phyloP scores from a whole-genome alignment of 2,113 vertebrate genomes.

The Canis aureus region DNA sequence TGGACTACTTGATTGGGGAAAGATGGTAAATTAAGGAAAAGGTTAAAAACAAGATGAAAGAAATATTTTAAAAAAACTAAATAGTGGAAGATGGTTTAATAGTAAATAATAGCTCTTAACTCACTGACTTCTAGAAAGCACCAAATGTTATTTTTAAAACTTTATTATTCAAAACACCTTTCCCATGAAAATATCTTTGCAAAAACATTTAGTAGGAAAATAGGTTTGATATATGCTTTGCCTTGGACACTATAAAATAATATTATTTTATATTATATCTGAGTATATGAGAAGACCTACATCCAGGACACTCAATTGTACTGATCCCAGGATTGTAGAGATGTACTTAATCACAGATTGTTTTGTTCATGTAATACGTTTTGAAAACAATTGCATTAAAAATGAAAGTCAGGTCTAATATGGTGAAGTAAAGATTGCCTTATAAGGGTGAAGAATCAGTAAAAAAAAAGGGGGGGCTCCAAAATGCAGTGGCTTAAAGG shows the following conservation, averaged over 20 bases:
- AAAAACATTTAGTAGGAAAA: neutral
- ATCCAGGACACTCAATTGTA: neutral
- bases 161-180: neutral
- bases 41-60: neutral
- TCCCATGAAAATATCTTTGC: neutral
- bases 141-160: neutral
- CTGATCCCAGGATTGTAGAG: neutral
- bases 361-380: neutral
- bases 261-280: neutral
- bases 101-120: slow-evolving; percentile 12
- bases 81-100: neutral
- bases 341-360: neutral
- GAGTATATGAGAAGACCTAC: neutral
- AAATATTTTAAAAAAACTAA: neutral
- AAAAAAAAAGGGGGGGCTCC: neutral
- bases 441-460: neutral
- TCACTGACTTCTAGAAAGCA: neutral
- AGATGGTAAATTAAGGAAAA: neutral
- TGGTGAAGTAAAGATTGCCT: neutral
- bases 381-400: neutral
- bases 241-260: neutral
- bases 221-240: neutral
- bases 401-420: neutral
- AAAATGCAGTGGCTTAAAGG: neutral
- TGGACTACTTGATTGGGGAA: neutral